Conservation (phyloP, 2,113 vertebrate genomes). For the Glaucomys volans region DNA sequence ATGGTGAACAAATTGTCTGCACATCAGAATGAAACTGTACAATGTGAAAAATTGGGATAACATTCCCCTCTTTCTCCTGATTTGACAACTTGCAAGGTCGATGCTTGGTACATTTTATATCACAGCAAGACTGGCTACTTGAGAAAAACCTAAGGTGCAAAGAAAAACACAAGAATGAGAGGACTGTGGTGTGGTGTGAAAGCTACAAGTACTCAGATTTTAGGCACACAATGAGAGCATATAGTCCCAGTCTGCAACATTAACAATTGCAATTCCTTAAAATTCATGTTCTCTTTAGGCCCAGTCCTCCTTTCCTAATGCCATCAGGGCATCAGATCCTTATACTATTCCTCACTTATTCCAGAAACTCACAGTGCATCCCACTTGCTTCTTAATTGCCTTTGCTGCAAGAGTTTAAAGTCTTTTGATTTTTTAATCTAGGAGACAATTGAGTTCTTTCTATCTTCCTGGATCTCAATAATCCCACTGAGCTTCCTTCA, state of each 20-base stretch:
- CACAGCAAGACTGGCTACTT: not conserved
- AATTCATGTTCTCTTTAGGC: not conserved
- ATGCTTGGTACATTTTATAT: not conserved
- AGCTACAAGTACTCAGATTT: not conserved
- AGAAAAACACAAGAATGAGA: not conserved
- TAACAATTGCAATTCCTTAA: not conserved
- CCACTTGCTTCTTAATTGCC: not conserved
- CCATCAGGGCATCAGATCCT: not conserved
- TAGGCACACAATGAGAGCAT: not conserved
- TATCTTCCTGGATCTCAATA: not conserved
- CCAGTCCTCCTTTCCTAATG: not conserved
- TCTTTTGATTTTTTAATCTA: not conserved
- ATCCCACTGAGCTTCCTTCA: not conserved
- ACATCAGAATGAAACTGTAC: not conserved
- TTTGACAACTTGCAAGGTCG: slow-evolving; percentile 53
- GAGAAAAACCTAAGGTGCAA: slow-evolving; percentile 27
- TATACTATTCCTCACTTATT: not conserved
- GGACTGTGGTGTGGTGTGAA: not conserved
- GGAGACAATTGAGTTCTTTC: not conserved
- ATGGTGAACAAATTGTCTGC: not conserved
- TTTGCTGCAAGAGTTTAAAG: not conserved
- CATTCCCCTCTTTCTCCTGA: not conserved
- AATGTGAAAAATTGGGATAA: not conserved
- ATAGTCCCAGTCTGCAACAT: not conserved
- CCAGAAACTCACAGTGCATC: not conserved